Evolutionary conservation across 2,113 vertebrate genomes (phyloP).

Genomic region (Mellivora capensis): DNA sequence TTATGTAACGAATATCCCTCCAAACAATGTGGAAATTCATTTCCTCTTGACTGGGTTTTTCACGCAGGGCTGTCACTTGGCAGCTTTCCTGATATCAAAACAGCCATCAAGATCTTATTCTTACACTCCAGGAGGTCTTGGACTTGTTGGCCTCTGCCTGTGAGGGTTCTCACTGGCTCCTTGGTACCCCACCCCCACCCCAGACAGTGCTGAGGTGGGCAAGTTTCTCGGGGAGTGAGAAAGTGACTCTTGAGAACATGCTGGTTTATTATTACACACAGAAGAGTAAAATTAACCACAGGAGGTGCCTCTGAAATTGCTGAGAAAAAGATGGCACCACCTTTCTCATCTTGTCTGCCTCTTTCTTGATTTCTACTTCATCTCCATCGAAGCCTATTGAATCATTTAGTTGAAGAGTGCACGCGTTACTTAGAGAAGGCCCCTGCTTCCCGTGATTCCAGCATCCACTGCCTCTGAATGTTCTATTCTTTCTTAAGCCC

Average conservation of each 20-base stretch:
- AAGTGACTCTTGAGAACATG: conserved; percentile 63
- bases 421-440: neutral
- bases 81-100: conserved; percentile 65
- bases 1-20: conserved; percentile 59
- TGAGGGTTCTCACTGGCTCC: conserved; percentile 45
- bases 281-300: conserved; percentile 68
- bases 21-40: conserved; percentile 64
- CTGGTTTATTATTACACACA: conserved; percentile 71
- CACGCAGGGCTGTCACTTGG: conserved; percentile 55
- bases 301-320: neutral
- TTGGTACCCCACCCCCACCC: neutral
- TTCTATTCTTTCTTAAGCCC: neutral
- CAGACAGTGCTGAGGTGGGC: conserved; percentile 62
- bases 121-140: conserved; percentile 72
- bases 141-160: conserved; percentile 57
- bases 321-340: neutral
- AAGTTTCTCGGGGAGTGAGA: conserved; percentile 56
- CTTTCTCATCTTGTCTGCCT: conserved; percentile 29
- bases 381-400: neutral
- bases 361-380: conserved; percentile 7
- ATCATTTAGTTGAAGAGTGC: neutral
- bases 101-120: conserved; percentile 53
- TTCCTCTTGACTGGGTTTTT: conserved; percentile 74
- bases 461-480: neutral
- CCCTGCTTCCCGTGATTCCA: neutral